Base-by-base conservation (phyloP, 2,797 vertebrate genomes). In the Picus viridis region DNA sequence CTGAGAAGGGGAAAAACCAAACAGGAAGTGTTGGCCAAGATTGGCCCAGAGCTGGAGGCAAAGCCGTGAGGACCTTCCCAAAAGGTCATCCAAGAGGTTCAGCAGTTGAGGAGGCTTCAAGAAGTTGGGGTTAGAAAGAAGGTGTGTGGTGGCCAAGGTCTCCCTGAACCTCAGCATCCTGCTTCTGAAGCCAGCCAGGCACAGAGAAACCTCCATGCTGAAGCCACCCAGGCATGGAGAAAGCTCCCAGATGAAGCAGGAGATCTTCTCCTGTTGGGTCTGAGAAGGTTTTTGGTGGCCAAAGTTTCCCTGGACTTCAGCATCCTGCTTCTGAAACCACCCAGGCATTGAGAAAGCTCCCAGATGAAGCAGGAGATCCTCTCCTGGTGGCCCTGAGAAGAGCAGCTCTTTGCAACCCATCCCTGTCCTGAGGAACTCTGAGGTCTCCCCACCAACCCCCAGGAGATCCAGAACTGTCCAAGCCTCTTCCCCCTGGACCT, bases 1-100 rank as follows among this genome's bases (percentile, higher is more conserved):
- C 99, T 99, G 41, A 78, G 17, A 92, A 93, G 74, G 68, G 63
- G 36, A 16, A 43, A 49, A 10, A 22, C 20, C 10, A 39, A 39
- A 39, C 1, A 7, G 62, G 9, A 85, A 54, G 87, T 67, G 47
- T 43, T 43, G 41, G 41, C 41, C 41, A 43, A 43, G 39, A 14
- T 41, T 41, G 39, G 39, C 36, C 36, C 8, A 14, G 39, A 41
- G 41, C 3, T 15, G 41, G 14, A 16, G 41, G 10, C 36, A 5
- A 43, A 16, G 41, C 16, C 5, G 15, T 43, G 41, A 43, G 41
- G 41, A 43, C 14, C 41, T 43, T 7, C 41, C 15, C 41, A 15
- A 43, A 16, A 43, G 41, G 41, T 43, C 41, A 43, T 16, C 41
- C 41, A 43, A 43, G 41, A 43, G 41, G 41, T 16, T 49, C 47